phyloP scores from a whole-genome alignment of 2,797 vertebrate species.

The Coendou prehensilis region DNA sequence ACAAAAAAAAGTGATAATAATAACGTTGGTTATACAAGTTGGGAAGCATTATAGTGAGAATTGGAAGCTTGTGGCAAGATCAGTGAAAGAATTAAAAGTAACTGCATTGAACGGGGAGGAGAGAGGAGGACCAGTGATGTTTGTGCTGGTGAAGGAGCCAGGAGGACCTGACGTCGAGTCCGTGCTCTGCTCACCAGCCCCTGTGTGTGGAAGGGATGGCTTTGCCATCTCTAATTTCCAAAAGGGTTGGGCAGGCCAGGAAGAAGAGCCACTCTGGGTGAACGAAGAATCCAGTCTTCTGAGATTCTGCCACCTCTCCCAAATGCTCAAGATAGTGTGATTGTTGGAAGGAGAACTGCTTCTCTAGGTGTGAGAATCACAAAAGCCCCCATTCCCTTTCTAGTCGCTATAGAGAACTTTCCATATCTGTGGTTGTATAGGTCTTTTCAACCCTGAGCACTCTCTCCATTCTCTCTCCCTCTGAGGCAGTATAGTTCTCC shows the following conservation, averaged over 20 bases:
- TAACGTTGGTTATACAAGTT: not conserved
- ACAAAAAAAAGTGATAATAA: too few species aligned
- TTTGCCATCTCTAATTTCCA: not conserved
- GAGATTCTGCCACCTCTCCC: not conserved
- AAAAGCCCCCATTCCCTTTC: not conserved
- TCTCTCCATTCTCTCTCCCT: not conserved
- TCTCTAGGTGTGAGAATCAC: not conserved
- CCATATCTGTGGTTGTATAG: not conserved
- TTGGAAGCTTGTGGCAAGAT: not conserved
- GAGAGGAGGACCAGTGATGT: not conserved
- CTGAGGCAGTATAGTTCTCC: not conserved
- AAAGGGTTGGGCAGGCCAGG: not conserved
- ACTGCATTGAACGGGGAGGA: not conserved
- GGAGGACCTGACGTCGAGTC: not conserved
- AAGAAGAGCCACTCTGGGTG: not conserved
- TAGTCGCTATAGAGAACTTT: not conserved
- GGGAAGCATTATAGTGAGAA: not conserved
- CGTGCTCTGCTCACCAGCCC: not conserved
- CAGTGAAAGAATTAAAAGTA: not conserved
- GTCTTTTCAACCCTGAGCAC: conserved; percentile 33
- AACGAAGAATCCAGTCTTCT: not conserved
- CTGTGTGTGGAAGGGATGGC: not conserved
- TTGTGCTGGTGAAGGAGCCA: not conserved
- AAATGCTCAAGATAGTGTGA: not conserved
- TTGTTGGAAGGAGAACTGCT: not conserved